Evolutionary conservation across 2,888 invertebrate species (phyloP), one percentile per base, ranked within the genome.

Genomic region (Apeira syringaria): DNA sequence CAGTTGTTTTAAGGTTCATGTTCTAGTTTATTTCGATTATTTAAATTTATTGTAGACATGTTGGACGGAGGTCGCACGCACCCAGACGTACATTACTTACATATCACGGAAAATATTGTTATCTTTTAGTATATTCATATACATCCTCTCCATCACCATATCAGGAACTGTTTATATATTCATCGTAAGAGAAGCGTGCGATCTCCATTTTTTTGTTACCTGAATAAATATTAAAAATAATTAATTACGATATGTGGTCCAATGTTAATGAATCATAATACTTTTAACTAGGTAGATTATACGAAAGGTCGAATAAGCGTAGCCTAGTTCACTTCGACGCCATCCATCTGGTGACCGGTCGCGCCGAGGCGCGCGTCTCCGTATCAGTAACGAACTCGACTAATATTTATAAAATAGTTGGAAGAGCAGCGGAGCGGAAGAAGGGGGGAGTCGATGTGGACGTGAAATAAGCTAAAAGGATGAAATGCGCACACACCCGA

Each of bases 231-330:
- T 80, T 84, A 84, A 79, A 76, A 75, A 80, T 85, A 81, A 85
- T 81, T 82, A 84, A 84, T 84, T 86, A 88, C 83, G 71, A 88
- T 85, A 74, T 82, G 90, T 86, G 90, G 90, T 90, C 90, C 90
- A 90, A 90, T 90, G 83, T 87, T 88, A 79, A 83, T 78, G 83
- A 85, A 86, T 83, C 87, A 85, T 83, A 76, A 85, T 84, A 84
- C 74, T 82, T 39, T 76, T 76, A 81, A 78, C 77, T 86, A 87
- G 80, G 82, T 89, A 88, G 85, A 68, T 70, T 68, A 75, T 75
- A 83, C 64, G 60, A 75, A 73, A 68, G 73, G 61, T 78, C 69
- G 71, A 60, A 58, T 75, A 70, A 78, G 78, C 61, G 61, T 80
- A 83, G 80, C 68, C 66, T 79, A 77, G 77, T 69, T 71, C 70